Conservation (phyloP, 2,797 vertebrate genomes). For the Platalea minor region DNA sequence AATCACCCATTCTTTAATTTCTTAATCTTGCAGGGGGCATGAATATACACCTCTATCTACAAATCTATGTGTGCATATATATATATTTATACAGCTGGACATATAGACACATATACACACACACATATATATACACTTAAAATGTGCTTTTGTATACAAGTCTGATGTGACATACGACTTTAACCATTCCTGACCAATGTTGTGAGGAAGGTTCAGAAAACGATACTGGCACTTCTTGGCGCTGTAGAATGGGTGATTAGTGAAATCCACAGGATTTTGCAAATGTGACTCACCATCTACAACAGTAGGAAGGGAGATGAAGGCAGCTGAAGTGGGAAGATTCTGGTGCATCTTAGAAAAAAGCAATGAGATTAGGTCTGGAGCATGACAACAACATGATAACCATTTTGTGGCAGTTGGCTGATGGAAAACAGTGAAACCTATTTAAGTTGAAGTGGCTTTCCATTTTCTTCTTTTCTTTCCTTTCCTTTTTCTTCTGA, state of each 20-base stretch:
- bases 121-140: background rate
- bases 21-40: background rate
- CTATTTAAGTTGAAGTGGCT: background rate
- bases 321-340: background rate
- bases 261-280: background rate
- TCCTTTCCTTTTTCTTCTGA: background rate
- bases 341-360: background rate
- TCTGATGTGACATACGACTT: background rate
- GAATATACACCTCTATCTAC: background rate
- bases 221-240: background rate
- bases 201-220: background rate
- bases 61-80: background rate
- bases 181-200: background rate
- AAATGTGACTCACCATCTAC: background rate
- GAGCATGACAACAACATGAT: background rate
- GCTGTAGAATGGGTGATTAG: background rate
- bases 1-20: background rate
- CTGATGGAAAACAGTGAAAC: background rate
- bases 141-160: background rate
- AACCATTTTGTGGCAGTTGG: background rate
- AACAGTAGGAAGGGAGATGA: background rate
- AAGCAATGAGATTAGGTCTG: background rate
- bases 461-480: background rate
- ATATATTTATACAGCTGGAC: background rate
- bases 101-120: background rate